Base-by-base conservation (phyloP, 35 echinoderm and acorn worm species). In the Acanthaster planci region DNA sequence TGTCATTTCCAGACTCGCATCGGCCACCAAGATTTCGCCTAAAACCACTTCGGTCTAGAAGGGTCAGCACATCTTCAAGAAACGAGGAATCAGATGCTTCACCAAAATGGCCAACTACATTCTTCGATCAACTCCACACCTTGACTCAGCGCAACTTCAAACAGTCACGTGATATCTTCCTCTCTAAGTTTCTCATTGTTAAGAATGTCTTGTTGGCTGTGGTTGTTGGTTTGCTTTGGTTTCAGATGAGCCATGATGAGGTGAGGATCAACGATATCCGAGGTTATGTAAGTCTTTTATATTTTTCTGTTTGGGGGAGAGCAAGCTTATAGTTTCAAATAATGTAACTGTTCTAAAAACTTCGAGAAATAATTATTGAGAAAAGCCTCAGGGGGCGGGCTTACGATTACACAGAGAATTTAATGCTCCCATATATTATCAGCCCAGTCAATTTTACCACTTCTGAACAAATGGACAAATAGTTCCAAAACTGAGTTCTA, bases 141-240 rank as follows among this genome's bases (percentile, higher is more conserved):
- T 39, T 95, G 38, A 90, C 88, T 3, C 44, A 37, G 10, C 37
- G 93, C 16, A 86, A 84, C 58, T 95, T 95, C 39, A 60, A 75
- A 55, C 93, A 95, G 52, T 77, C 77, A 56, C 77, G 84, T 26
- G 57, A 34, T 38, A 29, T 51, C 14, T 44, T 95, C 34, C 51
- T 94, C 12, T 85, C 87, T 16, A 76, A 60, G 76, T 54, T 94
- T 15, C 81, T 81, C 8, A n/a, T 90, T n/a, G 37, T 90, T 10
- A 76, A 83, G 37, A 82, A 89, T 37, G 54, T 86, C 17, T 42
- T 84, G 2, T 42, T 85, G 35, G 87, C 82, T 1, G 34, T 86
- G 5, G 67, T 95, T 9, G 79, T 90, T 38, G 88, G 88, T 7
- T 37, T 87, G 4, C 51, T 95, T 38, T 95, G 89, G 84, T 95